Conservation (phyloP, 2,888 invertebrate species). For the Tetramorium bicarinatum region DNA sequence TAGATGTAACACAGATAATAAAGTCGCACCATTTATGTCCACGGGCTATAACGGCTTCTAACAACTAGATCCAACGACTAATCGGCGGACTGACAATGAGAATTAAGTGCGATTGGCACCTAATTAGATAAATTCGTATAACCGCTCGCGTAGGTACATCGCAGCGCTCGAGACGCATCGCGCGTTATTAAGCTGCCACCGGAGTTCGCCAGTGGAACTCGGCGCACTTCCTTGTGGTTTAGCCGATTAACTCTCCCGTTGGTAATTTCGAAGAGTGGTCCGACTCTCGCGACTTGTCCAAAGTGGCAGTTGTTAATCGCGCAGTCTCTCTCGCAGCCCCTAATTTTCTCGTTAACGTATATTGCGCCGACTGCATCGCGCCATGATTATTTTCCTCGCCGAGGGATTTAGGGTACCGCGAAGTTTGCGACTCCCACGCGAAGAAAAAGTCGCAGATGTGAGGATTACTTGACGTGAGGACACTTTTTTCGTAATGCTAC, state of each 20-base stretch:
- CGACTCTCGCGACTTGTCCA: slow-evolving; percentile 12
- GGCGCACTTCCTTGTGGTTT: slow-evolving; percentile 23
- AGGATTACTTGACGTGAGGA: background rate
- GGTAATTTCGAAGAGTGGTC: slow-evolving; percentile 26
- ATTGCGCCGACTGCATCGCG: background rate
- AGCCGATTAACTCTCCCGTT: slow-evolving; percentile 27
- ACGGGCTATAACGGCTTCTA: slow-evolving; percentile 59
- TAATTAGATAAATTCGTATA: slow-evolving; percentile 44
- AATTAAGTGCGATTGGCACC: slow-evolving; percentile 31
- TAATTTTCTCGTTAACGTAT: slow-evolving; percentile 38
- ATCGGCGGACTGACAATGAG: slow-evolving; percentile 25
- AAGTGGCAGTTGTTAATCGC: slow-evolving; percentile 34
- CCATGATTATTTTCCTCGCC: background rate
- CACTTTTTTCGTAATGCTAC: background rate
- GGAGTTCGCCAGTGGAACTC: background rate
- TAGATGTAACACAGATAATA: slow-evolving; percentile 7
- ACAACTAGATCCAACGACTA: slow-evolving; percentile 1
- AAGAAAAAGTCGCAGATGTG: background rate
- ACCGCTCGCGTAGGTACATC: background rate
- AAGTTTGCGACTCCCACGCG: background rate
- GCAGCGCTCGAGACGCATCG: background rate
- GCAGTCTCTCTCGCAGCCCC: background rate
- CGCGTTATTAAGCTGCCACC: slow-evolving; percentile 23
- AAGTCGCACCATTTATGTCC: background rate
- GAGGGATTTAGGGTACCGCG: background rate